These are phyloP conservation scores for Siderastrea radians DNA, from an alignment of 92 coral and sea anemone species.

Conservation along the genomic window DNA sequence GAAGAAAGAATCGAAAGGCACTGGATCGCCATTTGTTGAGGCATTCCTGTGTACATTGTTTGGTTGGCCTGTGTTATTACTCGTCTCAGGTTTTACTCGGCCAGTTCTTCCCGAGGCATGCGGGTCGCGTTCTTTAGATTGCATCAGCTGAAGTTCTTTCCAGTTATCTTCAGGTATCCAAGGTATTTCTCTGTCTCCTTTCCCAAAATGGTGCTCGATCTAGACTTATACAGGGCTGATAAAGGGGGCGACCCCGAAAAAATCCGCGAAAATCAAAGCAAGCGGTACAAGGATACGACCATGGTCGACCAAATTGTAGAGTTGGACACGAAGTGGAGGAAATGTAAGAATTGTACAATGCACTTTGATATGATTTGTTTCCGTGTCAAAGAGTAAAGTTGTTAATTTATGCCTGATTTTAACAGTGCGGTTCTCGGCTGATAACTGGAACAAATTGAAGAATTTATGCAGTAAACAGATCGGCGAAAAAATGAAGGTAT, in stretches of 20 bases:
- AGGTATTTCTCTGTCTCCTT: constrained; percentile 75
- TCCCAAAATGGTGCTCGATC: constrained; percentile 94
- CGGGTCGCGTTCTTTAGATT: constrained; percentile 69
- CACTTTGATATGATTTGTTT: neutral
- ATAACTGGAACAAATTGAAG: constrained; percentile 98
- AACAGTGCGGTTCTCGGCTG: constrained; percentile 91
- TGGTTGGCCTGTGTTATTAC: neutral
- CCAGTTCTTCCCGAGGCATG: constrained; percentile 60
- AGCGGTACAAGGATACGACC: constrained; percentile 95
- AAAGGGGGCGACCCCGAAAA: constrained; percentile 98
- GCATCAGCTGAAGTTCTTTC: constrained; percentile 92
- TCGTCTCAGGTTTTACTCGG: constrained; percentile 28
- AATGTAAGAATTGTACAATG: constrained; percentile 68
- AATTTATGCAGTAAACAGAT: constrained; percentile 98
- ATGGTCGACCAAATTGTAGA: constrained; percentile 95
- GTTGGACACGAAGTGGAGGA: constrained; percentile 97
- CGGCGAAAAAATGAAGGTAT: constrained; percentile 99
- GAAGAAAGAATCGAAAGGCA: too few species aligned
- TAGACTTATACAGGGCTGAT: constrained; percentile 92
- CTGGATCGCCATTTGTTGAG: too few species aligned
- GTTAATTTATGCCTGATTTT: neutral
- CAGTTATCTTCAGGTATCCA: constrained; percentile 40
- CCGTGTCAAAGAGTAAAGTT: neutral
- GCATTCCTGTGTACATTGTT: neutral
- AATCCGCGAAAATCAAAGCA: constrained; percentile 99